A percentile compares a stretch with the other conserved stretches of the same genome.
These are phyloP conservation scores for Nyctalus aviator DNA, from an alignment of 2,797 vertebrate species.

Conservation along the genomic window DNA sequence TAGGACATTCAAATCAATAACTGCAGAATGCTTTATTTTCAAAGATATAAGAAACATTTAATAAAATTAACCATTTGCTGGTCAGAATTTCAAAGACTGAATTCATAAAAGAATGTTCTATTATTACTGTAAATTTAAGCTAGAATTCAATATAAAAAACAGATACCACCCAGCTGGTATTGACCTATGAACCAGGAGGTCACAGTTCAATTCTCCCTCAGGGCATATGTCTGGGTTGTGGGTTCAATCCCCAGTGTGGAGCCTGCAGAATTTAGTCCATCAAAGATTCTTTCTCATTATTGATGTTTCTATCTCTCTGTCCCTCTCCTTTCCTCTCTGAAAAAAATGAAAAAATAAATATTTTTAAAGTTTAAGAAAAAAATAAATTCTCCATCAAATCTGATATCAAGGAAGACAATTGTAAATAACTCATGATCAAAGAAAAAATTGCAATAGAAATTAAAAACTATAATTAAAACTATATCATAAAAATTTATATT, in stretches of 20 bases:
- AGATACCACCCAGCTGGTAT: neutral
- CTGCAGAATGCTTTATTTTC: neutral
- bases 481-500: neutral
- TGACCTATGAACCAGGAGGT: no score
- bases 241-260: no score
- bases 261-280: no score
- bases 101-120: neutral
- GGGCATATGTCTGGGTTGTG: no score
- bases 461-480: neutral
- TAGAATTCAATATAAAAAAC: neutral
- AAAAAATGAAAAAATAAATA: no score
- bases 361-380: no score
- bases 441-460: neutral
- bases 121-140: neutral
- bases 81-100: conserved; percentile 1
- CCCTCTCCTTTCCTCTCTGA: no score
- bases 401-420: neutral
- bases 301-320: no score
- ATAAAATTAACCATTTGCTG: neutral
- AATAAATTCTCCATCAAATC: neutral
- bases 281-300: no score
- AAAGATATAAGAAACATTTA: neutral
- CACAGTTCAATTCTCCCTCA: no score
- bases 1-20: neutral
- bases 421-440: neutral